Percentiles rank a stretch among this genome's conserved stretches.
Conservation (phyloP, 2,797 vertebrate genomes). For the Enteromius radiatus region DNA sequence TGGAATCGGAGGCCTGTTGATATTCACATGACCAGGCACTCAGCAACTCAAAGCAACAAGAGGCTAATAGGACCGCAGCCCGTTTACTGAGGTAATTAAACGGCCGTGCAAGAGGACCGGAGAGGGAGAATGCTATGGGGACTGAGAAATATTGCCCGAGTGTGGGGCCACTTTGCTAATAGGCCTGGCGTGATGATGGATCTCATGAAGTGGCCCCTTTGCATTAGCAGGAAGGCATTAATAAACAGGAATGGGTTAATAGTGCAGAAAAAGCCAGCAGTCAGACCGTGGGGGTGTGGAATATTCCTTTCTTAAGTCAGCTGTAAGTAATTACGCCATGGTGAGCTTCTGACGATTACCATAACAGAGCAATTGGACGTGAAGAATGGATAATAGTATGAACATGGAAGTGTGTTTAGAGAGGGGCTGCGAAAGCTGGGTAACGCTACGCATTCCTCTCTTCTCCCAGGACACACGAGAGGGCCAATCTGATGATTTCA, state of each 20-base stretch:
- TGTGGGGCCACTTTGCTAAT: constrained; percentile 72
- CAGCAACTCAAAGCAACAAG: constrained; percentile 53
- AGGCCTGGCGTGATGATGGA: constrained; percentile 81
- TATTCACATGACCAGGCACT: constrained; percentile 33
- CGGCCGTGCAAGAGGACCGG: constrained; percentile 51
- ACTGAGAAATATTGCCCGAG: constrained; percentile 74
- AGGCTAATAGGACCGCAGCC: constrained; percentile 55
- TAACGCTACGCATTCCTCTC: constrained; percentile 64
- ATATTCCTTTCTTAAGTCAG: constrained; percentile 99
- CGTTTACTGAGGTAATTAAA: constrained; percentile 62
- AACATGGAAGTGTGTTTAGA: constrained; percentile 95
- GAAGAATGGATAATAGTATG: constrained; percentile 99
- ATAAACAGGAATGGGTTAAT: constrained; percentile 99
- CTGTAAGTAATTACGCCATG: constrained; percentile 99
- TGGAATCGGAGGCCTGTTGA: constrained; percentile 31
- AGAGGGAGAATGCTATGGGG: constrained; percentile 54
- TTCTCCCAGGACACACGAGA: constrained; percentile 48
- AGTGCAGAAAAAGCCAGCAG: constrained; percentile 98
- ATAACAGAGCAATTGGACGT: constrained; percentile 99
- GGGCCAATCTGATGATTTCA: constrained; percentile 40
- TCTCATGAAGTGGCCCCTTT: constrained; percentile 81
- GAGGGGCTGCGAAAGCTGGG: constrained; percentile 83
- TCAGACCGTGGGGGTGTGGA: constrained; percentile 93
- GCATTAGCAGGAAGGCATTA: constrained; percentile 98
- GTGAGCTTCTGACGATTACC: constrained; percentile 98